Evolutionary conservation across 1,140 invertebrate genomes (phyloP), one percentile per base, ranked within the genome.

Genomic region (Drosophila tani): DNA sequence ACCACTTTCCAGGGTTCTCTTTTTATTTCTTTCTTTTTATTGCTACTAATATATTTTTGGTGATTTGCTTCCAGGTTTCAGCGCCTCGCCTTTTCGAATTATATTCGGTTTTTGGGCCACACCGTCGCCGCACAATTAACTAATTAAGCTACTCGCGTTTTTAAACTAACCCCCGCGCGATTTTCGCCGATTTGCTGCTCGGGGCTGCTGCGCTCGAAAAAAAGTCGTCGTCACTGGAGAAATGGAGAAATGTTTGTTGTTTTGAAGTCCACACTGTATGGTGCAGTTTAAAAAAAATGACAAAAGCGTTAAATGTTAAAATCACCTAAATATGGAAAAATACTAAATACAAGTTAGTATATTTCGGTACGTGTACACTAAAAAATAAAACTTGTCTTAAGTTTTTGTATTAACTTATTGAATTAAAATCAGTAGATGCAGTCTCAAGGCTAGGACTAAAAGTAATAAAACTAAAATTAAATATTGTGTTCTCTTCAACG

Each of bases 1-100:
- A 53, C 70, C 74, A 73, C 74, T 85, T 90, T 90, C 76, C 67
- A 79, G 59, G 67, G 59, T 73, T 73, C 69, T 73, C 46, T 59
- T 73, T 41, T 73, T 41, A 27, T 40, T 32, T 51, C 27, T 43
- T 65, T 60, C 24, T 45, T 56, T 56, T 41, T 59, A 56, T 40
- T 35, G 15, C 35, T 40, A 24, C 53, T 40, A 24, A 40, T 40
- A 40, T 40, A 56, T 58, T 49, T 71, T 67, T 32, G 27, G 40
- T 19, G 11, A 38, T 40, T 40, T 29, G 55, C 19, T 19, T 27
- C 21, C 32, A 12, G 27, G 47, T 35, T 24, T 50, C 11, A 29
- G 29, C 29, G n/a, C 14, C 47, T 27, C 17, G 67, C 9, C 46
- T n/a, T 65, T n/a, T 19, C n/a, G 43, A 68, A 70, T 70, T 49